Evolutionary conservation across 2,888 invertebrate species (phyloP), one percentile per base, ranked within the genome.

Genomic region (Drosophila paranaensis): DNA sequence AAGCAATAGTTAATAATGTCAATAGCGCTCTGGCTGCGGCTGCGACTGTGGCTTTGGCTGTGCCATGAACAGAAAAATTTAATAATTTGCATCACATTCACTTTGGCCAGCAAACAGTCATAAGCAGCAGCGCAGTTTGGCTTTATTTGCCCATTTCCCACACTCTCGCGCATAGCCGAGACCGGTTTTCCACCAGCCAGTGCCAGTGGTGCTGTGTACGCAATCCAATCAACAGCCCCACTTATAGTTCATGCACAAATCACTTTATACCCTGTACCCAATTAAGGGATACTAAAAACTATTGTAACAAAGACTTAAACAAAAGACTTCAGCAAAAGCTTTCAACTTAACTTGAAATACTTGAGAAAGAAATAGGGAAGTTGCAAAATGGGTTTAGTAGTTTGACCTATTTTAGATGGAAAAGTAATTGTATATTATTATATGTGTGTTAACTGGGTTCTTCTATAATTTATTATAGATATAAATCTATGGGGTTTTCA

Each of bases 61-160:
- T n/a, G 46, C 46, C 46, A 27, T 46, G 46, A 27, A 46, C 46
- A 46, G 48, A 30, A 50, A 50, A 50, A 50, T 50, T 72, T 63
- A 81, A 69, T 68, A 75, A 81, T 80, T 81, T 81, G 79, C 72
- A 80, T 73, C 77, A 37, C 79, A 81, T 80, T 81, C 82, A 81
- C 81, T 81, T 81, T 77, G 65, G 71, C 68, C 69, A 69, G 35
- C 51, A 37, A 77, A 55, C 74, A 50, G 60, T 70, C 82, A 66
- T 74, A 74, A 72, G 65, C 64, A 72, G 65, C 64, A 76, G 67
- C 66, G 63, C 65, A 74, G 77, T 50, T 53, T 42, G 69, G 72
- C 60, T 76, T 71, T 63, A 78, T 78, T 79, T 81, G 74, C 63
- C 70, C 79, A 81, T 81, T 80, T 80, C 80, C 80, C 80, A 80